Conservation (phyloP, 2,797 vertebrate genomes). For the Danio kyathit region DNA sequence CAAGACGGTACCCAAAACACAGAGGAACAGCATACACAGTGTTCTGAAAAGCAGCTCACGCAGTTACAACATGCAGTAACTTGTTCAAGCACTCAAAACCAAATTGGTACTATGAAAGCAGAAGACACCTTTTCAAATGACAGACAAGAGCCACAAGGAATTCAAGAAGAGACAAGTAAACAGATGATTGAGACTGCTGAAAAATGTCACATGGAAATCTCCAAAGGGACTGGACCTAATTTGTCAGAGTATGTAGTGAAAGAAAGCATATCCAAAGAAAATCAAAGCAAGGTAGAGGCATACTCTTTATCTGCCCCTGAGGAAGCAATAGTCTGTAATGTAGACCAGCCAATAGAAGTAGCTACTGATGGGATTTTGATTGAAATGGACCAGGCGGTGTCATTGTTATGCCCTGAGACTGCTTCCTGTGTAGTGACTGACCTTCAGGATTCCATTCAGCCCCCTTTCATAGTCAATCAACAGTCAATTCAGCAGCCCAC, state of each 20-base stretch:
- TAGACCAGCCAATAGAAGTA: conserved; percentile 16
- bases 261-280: conserved; percentile 19
- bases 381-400: conserved; percentile 27
- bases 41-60: conserved; percentile 20
- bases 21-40: conserved; percentile 21
- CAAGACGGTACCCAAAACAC: conserved; percentile 32
- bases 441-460: conserved; percentile 35
- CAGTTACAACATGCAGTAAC: conserved; percentile 8
- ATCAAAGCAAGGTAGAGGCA: conserved; percentile 26
- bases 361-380: conserved; percentile 1
- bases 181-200: conserved; percentile 54
- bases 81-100: conserved; percentile 32
- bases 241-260: conserved; percentile 43
- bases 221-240: conserved; percentile 44
- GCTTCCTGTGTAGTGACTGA: conserved; percentile 10
- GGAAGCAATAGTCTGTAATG: conserved; percentile 1
- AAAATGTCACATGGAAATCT: conserved; percentile 54
- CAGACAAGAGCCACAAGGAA: conserved; percentile 16
- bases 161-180: conserved; percentile 65
- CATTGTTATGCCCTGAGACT: conserved; percentile 30
- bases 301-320: not conserved
- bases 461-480: conserved; percentile 5
- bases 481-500: conserved; percentile 27
- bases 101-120: conserved; percentile 15
- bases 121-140: conserved; percentile 31